Percentiles rank a stretch among this genome's conserved stretches.
phyloP scores from a whole-genome alignment of 2,797 vertebrate genomes.

The Xiphorhynchus erythropygius region DNA sequence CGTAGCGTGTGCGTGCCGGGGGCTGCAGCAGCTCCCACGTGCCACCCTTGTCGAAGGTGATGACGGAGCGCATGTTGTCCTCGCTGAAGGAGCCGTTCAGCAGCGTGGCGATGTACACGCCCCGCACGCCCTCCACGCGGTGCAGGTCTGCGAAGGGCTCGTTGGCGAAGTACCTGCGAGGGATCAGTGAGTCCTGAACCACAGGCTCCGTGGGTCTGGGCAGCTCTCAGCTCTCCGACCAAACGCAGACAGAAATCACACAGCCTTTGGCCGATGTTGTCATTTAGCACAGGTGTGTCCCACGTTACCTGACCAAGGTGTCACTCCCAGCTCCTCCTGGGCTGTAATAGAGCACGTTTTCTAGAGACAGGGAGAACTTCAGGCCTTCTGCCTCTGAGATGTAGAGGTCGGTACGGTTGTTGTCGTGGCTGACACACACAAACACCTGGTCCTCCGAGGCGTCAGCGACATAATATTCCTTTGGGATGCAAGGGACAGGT shows the following conservation, averaged over 20 bases:
- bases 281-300: fast-evolving
- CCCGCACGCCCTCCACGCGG: slow-evolving; percentile 90
- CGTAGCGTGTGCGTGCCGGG: slow-evolving; percentile 86
- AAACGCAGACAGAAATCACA: fast-evolving
- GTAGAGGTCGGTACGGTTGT: slow-evolving; percentile 93
- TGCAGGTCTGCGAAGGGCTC: slow-evolving; percentile 96
- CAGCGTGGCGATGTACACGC: slow-evolving; percentile 93
- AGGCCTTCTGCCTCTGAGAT: slow-evolving; percentile 95
- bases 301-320: slow-evolving; percentile 89
- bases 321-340: slow-evolving; percentile 91
- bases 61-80: slow-evolving; percentile 96
- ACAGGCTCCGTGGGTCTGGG: fast-evolving
- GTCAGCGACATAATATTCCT: slow-evolving; percentile 96
- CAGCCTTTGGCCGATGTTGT: fast-evolving
- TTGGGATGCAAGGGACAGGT: neutral
- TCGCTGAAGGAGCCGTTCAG: slow-evolving; percentile 90
- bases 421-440: slow-evolving; percentile 92
- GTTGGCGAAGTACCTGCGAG: slow-evolving; percentile 89
- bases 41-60: slow-evolving; percentile 98
- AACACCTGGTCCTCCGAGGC: slow-evolving; percentile 98
- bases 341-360: slow-evolving; percentile 93
- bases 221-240: no score
- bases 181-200: fast-evolving
- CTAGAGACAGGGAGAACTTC: slow-evolving; percentile 92
- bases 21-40: slow-evolving; percentile 95